Evolutionary conservation across 2,888 invertebrate species (phyloP).

Genomic region (Stenotaenia linearis): DNA sequence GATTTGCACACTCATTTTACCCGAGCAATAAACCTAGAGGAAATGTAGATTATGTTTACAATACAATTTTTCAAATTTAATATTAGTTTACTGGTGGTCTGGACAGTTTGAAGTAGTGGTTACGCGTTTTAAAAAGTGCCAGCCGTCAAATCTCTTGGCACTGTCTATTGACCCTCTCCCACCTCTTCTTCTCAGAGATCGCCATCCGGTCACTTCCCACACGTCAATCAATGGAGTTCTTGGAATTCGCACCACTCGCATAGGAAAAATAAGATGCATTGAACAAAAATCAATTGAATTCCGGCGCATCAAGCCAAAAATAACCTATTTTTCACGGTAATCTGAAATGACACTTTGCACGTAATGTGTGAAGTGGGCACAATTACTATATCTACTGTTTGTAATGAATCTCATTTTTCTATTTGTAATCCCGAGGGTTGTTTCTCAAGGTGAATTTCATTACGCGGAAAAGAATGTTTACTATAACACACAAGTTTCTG

Average conservation of each 20-base stretch:
- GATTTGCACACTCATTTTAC: not conserved
- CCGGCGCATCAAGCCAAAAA: not conserved
- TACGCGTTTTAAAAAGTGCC: not conserved
- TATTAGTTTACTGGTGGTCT: not conserved
- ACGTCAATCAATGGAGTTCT: constrained; percentile 5
- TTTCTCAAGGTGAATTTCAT: not conserved
- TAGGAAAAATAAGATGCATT: not conserved
- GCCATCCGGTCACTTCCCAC: constrained; percentile 2
- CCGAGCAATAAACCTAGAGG: not conserved
- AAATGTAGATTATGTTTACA: no score
- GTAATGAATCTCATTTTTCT: not conserved
- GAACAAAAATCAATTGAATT: not conserved
- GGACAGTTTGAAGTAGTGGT: not conserved
- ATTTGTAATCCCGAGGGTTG: not conserved
- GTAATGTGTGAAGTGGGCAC: not conserved
- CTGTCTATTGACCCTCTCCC: not conserved
- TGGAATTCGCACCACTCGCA: not conserved
- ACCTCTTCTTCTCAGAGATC: not conserved
- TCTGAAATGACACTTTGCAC: not conserved
- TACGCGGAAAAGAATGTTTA: not conserved
- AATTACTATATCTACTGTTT: not conserved
- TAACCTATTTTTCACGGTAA: not conserved
- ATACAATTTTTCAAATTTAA: not conserved
- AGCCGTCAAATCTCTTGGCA: not conserved
- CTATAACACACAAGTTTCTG: constrained; percentile 6